Evolutionary conservation across 2,888 invertebrate genomes (phyloP).

Genomic region (Salticus scenicus): DNA sequence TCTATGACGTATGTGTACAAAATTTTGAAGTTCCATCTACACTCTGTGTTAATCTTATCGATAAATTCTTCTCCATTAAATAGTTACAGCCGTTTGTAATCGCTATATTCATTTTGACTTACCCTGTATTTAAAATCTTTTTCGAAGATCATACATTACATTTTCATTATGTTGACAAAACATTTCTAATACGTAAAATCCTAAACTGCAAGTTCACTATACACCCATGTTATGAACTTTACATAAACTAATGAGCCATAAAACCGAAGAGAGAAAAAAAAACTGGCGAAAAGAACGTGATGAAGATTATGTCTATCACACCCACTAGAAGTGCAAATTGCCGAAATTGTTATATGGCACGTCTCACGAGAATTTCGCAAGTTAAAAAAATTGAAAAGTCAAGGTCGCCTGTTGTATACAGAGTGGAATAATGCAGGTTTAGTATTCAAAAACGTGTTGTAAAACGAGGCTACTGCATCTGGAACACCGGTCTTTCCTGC

Average conservation of each 20-base stretch:
- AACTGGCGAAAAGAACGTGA: background rate
- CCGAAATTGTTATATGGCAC: background rate
- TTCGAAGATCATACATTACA: no score
- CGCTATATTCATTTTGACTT: no score
- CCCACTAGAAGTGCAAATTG: background rate
- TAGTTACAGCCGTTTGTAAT: no score
- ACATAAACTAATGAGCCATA: background rate
- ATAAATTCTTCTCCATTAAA: no score
- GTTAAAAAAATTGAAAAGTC: constrained; percentile 44
- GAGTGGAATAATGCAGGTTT: background rate
- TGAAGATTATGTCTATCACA: background rate
- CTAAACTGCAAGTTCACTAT: no score
- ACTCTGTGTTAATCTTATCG: no score
- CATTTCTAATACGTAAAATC: no score
- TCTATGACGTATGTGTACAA: no score
- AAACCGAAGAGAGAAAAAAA: background rate
- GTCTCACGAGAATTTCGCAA: constrained; percentile 15
- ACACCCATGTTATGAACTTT: background rate
- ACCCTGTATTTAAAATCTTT: no score
- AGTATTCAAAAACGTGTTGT: constrained; percentile 50
- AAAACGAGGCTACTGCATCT: constrained; percentile 60
- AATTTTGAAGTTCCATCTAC: no score
- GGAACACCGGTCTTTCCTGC: constrained; percentile 65
- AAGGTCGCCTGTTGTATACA: constrained; percentile 47
- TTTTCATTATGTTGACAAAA: no score